These are phyloP conservation scores for Machimus rusticus DNA, from an alignment of 2,888 invertebrate genomes.

Conservation along the genomic window DNA sequence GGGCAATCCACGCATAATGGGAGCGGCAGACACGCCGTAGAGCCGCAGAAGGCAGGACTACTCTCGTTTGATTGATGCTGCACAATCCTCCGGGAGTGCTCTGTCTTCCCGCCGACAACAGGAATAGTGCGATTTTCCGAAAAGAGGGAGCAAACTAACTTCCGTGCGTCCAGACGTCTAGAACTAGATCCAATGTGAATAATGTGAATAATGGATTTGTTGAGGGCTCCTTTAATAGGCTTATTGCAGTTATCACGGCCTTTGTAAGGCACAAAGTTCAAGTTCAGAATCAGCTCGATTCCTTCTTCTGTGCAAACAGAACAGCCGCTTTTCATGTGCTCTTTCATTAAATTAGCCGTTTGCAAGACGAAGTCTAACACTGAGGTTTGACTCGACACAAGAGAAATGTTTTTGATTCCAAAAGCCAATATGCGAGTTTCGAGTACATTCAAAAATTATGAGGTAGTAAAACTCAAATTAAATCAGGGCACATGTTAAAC, in stretches of 20 bases:
- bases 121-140: not conserved
- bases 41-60: not conserved
- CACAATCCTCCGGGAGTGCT: not conserved
- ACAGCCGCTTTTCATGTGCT: not conserved
- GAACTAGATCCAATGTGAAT: not conserved
- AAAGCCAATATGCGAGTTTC: no score
- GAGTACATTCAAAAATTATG: no score
- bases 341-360: not conserved
- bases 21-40: not conserved
- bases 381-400: not conserved
- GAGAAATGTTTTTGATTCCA: not conserved
- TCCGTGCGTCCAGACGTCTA: not conserved
- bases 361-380: not conserved
- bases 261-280: no score
- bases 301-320: not conserved
- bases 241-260: not conserved
- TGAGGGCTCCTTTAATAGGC: not conserved
- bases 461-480: no score
- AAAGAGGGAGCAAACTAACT: not conserved
- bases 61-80: not conserved
- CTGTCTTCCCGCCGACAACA: not conserved
- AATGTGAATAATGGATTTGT: not conserved
- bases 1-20: not conserved
- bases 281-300: not conserved
- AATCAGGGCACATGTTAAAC: no score